Evolutionary conservation across 2,888 invertebrate species (phyloP).

Genomic region (Strigamia maritima): DNA sequence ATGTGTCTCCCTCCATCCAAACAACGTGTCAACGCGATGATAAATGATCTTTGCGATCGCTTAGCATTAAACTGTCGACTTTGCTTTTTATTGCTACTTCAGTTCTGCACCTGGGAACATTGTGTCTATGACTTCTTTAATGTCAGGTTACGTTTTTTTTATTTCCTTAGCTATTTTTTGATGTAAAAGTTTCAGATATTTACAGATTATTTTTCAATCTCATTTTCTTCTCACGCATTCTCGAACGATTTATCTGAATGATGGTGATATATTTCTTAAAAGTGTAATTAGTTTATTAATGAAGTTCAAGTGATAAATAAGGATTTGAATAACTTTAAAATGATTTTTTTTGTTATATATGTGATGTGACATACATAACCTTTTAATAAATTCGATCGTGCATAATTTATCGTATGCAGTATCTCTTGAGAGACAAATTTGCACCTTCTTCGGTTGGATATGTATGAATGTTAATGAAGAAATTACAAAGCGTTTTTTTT

Average conservation of each 20-base stretch:
- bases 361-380: not conserved
- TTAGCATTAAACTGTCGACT: slow-evolving; percentile 30
- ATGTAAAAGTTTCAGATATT: too few species aligned
- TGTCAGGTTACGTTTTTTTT: not conserved
- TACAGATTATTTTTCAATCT: not conserved
- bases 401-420: not conserved
- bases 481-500: not conserved
- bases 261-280: not conserved
- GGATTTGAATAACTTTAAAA: not conserved
- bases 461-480: slow-evolving; percentile 1
- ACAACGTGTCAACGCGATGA: slow-evolving; percentile 26
- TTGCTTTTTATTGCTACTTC: slow-evolving; percentile 18
- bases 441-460: not conserved
- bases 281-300: not conserved
- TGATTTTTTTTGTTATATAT: not conserved
- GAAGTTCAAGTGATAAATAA: not conserved
- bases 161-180: too few species aligned
- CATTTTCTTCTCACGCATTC: not conserved
- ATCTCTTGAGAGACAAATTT: not conserved
- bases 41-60: slow-evolving; percentile 29
- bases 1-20: slow-evolving; percentile 12
- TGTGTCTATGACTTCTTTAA: not conserved
- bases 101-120: slow-evolving; percentile 3
- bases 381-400: not conserved
- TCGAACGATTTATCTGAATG: not conserved